Evolutionary conservation across 2,797 vertebrate species (phyloP), one percentile per base, ranked within the genome.

Genomic region (Danio kyathit): DNA sequence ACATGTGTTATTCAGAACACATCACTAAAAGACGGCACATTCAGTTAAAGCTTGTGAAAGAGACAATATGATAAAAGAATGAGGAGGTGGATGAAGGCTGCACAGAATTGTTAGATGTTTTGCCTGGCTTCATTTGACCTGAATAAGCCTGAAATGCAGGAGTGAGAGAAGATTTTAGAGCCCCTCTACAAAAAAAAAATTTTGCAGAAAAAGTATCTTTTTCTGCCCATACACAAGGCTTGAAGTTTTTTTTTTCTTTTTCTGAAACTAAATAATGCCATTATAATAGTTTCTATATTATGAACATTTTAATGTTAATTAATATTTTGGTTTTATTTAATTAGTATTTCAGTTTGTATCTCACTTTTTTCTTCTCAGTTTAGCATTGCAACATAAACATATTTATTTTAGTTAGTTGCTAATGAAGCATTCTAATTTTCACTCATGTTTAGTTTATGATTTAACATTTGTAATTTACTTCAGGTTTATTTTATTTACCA

Each of bases 11-110:
- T 43, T 76, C 29, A 61, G 48, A 63, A 61, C 19, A 52, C 21
- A 46, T 46, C 6, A 1, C 51, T 77, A 29, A 51, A 67, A 67
- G 16, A 56, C 13, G 17, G 17, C 19, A 38, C 19, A 14, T 61
- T 41, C 17, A 61, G 41, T 59, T 78, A 52, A 67, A 60, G 29
- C 44, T 70, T 41, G 2, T 51, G 44, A 5, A 49, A 69, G 16
- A 76, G 19, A 66, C 51, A 17, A 54, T 67, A 10, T 67, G 11
- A 78, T 78, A n/a, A 79, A 71, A 61, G 76, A 17, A 67, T 12
- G 13, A 77, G 52, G 52, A 77, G 52, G 52, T 77, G 19, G 56
- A 79, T 51, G 29, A 49, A 70, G 29, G 46, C 16, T 69, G 14
- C 43, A 67, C 13, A 9, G 19, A 79, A 29, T 17, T n/a, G 7